Percentiles rank a stretch among this genome's conserved stretches.
These are phyloP conservation scores for Aporophyla nigra DNA, from an alignment of 2,888 invertebrate genomes.

Conservation along the genomic window DNA sequence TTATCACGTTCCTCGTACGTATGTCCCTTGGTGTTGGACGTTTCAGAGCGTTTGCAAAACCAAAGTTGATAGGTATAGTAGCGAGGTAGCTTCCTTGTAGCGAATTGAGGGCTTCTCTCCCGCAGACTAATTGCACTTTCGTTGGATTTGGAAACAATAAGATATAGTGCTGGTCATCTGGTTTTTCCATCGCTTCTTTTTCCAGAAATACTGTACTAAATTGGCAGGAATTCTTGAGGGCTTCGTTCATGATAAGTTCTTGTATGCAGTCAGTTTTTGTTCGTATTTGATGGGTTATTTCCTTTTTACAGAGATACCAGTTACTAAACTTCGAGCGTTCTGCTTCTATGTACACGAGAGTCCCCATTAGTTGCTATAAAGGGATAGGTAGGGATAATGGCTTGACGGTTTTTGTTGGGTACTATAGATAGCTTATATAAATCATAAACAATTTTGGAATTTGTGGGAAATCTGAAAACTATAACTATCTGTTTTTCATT, in stretches of 20 bases:
- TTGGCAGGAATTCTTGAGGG: constrained; percentile 4
- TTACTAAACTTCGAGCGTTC: not conserved
- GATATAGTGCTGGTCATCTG: not conserved
- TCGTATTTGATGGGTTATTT: constrained; percentile 8
- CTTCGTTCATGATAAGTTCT: constrained; percentile 13
- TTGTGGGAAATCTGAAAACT: constrained; percentile 1
- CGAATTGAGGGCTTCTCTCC: constrained; percentile 8
- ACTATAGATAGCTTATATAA: not conserved
- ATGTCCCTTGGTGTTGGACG: not conserved
- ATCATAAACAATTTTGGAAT: not conserved
- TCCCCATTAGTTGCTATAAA: not conserved
- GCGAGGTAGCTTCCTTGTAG: constrained; percentile 1
- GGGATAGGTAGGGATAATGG: not conserved
- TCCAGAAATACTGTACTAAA: not conserved
- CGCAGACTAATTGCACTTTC: not conserved
- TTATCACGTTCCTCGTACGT: not conserved
- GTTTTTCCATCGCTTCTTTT: not conserved
- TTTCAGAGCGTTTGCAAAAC: not conserved
- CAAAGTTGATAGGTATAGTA: constrained; percentile 8
- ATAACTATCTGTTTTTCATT: constrained; percentile 6
- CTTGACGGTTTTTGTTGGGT: too few relatives aligned
- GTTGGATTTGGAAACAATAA: not conserved
- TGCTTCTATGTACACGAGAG: constrained; percentile 2
- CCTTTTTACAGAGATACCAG: constrained; percentile 13
- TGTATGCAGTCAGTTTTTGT: constrained; percentile 10